Evolutionary conservation across 2,113 vertebrate species (phyloP), one percentile per base, ranked within the genome.

Genomic region (Sphaerodactylus townsendi): DNA sequence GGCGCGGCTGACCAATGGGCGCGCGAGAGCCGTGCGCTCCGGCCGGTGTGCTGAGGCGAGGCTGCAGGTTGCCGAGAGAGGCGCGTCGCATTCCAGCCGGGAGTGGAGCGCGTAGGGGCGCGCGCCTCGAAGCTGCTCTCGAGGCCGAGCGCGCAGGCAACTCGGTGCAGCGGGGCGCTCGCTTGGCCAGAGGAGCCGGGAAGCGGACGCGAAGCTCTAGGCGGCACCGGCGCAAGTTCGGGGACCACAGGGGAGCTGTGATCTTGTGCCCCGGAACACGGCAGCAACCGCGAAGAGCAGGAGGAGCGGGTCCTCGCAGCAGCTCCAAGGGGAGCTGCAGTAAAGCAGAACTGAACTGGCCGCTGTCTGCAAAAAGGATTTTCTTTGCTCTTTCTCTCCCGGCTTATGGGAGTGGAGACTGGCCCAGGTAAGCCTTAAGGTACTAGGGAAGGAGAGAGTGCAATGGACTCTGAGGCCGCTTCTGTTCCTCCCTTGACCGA

Each of bases 401-500:
- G 64, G 28, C n/a, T 77, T 59, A 25, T 15, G 66, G 37, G 83
- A 72, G 75, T 1, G 68, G 56, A 64, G 41, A n/a, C 62, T 13
- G 11, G 15, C 68, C 41, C 85, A 86, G 80, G 85, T 86, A 65
- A 53, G 68, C 7, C 48, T 6, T 2, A n/a, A n/a, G n/a, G n/a
- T n/a, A n/a, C n/a, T n/a, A n/a, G n/a, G n/a, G n/a, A n/a, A 10
- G 10, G 3, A 11, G 46, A 6, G 5, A 14, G 30, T 13, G 21
- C 53, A 1, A n/a, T n/a, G 33, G n/a, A 37, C 25, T 30, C 64
- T 2, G 66, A 14, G 56, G n/a, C 14, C 3, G 28, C 76, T 56
- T 62, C 50, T 13, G 46, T n/a, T n/a, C n/a, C n/a, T n/a, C n/a
- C n/a, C n/a, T n/a, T n/a, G n/a, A n/a, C n/a, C n/a, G n/a, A n/a